phyloP scores from a whole-genome alignment of 2,797 vertebrate species.

The Paramormyrops hopkinsi region DNA sequence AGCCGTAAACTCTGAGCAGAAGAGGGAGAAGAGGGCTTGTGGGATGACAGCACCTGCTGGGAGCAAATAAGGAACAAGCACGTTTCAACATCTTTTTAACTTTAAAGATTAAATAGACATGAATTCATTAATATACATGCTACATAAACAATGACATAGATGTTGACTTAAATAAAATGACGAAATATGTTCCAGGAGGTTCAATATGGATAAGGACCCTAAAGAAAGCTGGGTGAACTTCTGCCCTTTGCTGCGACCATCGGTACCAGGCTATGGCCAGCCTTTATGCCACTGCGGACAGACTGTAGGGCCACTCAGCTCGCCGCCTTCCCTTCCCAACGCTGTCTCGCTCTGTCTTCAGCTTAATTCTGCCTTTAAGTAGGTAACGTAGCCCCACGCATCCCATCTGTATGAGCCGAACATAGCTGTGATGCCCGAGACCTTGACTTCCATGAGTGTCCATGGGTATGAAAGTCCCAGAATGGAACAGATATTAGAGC shows the following conservation, averaged over 20 bases:
- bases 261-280: too few relatives aligned
- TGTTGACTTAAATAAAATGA: not conserved
- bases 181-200: not conserved
- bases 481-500: not conserved
- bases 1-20: not conserved
- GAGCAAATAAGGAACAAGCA: not conserved
- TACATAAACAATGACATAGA: not conserved
- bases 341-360: not conserved
- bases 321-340: too few relatives aligned
- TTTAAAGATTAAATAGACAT: not conserved
- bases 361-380: not conserved
- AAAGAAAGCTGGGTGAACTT: not conserved
- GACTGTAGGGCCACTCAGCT: too few relatives aligned
- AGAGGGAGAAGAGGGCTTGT: not conserved
- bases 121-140: not conserved
- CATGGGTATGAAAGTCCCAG: not conserved
- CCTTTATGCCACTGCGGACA: too few relatives aligned
- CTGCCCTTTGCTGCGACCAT: too few relatives aligned
- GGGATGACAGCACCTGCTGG: not conserved
- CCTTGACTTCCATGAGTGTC: not conserved
- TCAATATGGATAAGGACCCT: not conserved
- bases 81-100: not conserved
- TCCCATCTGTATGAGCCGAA: not conserved
- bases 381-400: too few relatives aligned
- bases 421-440: not conserved